Evolutionary conservation across 2,113 vertebrate species (phyloP).

Genomic region (Dromas ardeola): DNA sequence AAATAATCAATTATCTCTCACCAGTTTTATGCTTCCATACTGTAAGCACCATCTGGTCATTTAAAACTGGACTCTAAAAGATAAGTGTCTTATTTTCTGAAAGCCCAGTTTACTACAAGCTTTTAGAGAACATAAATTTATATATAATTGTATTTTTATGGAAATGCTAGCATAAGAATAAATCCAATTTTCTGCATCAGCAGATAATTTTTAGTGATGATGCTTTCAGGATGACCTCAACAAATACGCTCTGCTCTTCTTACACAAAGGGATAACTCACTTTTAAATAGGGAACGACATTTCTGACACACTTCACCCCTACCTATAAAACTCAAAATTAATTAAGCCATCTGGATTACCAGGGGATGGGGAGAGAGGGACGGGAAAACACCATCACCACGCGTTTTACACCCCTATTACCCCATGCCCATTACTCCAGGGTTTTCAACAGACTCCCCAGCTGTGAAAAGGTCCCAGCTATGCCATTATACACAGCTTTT

Average conservation of each 20-base stretch:
- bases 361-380: neutral
- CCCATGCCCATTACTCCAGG: too few relatives aligned
- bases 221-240: neutral
- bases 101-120: neutral
- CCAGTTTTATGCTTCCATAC: neutral
- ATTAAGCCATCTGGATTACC: neutral
- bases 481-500: neutral
- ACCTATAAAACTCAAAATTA: neutral
- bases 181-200: slow-evolving; percentile 28
- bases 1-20: neutral
- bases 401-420: neutral
- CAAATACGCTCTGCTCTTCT: neutral
- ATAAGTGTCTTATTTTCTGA: neutral
- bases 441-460: neutral
- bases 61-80: neutral
- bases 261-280: neutral
- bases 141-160: neutral
- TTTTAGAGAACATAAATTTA: neutral
- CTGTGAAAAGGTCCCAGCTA: neutral
- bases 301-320: neutral
- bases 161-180: neutral
- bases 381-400: neutral
- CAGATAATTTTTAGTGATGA: slow-evolving; percentile 1
- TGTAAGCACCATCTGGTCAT: neutral
- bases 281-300: neutral